Evolutionary conservation across 2,888 invertebrate genomes (phyloP).

Genomic region (Andrena dorsata): DNA sequence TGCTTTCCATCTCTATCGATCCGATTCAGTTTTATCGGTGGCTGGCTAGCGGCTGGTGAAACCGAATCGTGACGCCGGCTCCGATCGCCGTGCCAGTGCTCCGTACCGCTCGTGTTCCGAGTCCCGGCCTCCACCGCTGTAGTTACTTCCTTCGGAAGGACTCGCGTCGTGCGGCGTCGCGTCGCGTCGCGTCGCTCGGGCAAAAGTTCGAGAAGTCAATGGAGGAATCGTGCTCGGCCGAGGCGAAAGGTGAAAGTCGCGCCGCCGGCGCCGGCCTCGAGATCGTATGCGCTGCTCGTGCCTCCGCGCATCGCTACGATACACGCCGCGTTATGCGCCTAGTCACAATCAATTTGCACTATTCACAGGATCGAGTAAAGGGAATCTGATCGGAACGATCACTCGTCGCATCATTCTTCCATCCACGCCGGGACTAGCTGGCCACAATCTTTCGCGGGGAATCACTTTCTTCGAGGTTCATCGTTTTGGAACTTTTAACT

Average conservation of each 20-base stretch:
- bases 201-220: constrained; percentile 77
- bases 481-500: too few species aligned
- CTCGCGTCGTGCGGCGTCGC: constrained; percentile 15
- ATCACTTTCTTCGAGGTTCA: too few species aligned
- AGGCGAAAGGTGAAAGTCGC: constrained; percentile 85
- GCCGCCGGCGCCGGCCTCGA: constrained; percentile 24
- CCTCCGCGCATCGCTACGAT: neutral
- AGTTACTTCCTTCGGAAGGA: constrained; percentile 18
- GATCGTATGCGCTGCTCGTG: constrained; percentile 2
- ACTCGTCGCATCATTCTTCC: neutral
- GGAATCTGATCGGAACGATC: constrained; percentile 3
- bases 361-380: neutral
- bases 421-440: too few species aligned
- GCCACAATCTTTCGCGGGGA: too few species aligned
- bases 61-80: constrained; percentile 70
- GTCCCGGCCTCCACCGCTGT: neutral
- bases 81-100: constrained; percentile 6
- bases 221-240: constrained; percentile 74
- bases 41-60: constrained; percentile 63
- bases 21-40: constrained; percentile 29
- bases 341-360: neutral
- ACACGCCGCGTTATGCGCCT: neutral
- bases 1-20: constrained; percentile 61
- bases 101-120: constrained; percentile 5
- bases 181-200: constrained; percentile 23